Evolutionary conservation across 2,797 vertebrate genomes (phyloP).

Genomic region (Sebastes steindachneri): DNA sequence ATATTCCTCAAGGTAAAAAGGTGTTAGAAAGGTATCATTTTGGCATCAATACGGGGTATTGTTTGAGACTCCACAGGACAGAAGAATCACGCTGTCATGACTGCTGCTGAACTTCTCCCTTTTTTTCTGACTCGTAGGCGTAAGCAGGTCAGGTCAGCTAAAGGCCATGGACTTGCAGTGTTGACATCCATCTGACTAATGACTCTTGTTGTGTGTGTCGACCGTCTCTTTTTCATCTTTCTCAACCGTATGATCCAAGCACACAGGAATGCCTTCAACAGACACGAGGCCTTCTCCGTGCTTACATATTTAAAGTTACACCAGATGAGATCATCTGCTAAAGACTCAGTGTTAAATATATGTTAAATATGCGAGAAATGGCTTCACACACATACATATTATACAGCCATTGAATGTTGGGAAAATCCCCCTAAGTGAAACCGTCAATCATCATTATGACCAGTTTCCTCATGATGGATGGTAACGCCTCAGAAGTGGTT

Average conservation of each 20-base stretch:
- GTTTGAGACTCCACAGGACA: neutral
- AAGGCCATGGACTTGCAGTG: neutral
- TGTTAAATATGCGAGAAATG: constrained; percentile 16
- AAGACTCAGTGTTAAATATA: neutral
- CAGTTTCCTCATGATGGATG: constrained; percentile 41
- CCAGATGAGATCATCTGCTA: neutral
- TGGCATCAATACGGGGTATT: neutral
- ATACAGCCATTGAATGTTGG: constrained; percentile 19
- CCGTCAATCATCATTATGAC: constrained; percentile 49
- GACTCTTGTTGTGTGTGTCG: neutral
- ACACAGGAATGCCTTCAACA: neutral
- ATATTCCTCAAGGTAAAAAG: neutral
- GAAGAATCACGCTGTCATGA: neutral
- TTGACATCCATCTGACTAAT: constrained; percentile 11
- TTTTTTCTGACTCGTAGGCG: neutral
- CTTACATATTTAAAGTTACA: neutral
- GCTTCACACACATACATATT: neutral
- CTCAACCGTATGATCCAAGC: neutral
- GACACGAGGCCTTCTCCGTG: neutral
- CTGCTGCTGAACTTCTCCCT: neutral
- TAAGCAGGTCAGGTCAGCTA: constrained; percentile 3
- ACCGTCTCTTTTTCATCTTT: neutral
- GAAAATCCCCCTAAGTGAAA: constrained; percentile 51
- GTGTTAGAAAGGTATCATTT: neutral
- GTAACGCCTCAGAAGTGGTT: constrained; percentile 44